Evolutionary conservation across 2,797 vertebrate species (phyloP).

Genomic region (Florisuga fusca): DNA sequence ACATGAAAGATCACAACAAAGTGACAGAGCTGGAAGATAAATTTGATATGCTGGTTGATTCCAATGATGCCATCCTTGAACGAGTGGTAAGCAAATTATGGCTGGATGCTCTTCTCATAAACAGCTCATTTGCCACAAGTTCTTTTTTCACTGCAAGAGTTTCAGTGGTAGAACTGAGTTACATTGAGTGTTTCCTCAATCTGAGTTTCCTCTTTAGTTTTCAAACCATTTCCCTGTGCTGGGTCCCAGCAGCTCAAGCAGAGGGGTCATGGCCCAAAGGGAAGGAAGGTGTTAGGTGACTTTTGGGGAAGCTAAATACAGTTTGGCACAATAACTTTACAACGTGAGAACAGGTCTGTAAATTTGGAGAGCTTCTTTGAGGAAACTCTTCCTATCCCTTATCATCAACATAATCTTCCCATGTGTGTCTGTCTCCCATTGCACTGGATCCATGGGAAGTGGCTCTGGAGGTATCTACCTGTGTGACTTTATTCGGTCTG

Average conservation of each 20-base stretch:
- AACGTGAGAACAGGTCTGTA: not conserved
- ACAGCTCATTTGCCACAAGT: fast-evolving
- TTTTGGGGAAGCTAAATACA: not conserved
- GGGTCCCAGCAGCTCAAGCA: not conserved
- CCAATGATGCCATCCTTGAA: conserved; percentile 94
- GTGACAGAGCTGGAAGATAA: conserved; percentile 91
- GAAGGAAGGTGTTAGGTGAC: not conserved
- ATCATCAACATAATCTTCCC: not conserved
- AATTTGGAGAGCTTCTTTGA: not conserved
- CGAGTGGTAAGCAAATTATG: conserved; percentile 87
- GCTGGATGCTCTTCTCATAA: not conserved
- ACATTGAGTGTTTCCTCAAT: not conserved
- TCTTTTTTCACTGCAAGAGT: not conserved
- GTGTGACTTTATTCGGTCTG: not conserved
- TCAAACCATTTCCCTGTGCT: not conserved
- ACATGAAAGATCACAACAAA: conserved; percentile 83
- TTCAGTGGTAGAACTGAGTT: not conserved
- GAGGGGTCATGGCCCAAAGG: not conserved
- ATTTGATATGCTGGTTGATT: conserved; percentile 93
- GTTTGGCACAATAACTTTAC: not conserved
- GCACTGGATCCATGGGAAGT: not conserved
- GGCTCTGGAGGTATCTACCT: not conserved
- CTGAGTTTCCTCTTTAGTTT: not conserved
- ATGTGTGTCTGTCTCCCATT: not conserved
- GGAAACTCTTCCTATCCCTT: not conserved